Evolutionary conservation across 1,140 invertebrate genomes (phyloP).

Genomic region (Drosophila lacertosa): DNA sequence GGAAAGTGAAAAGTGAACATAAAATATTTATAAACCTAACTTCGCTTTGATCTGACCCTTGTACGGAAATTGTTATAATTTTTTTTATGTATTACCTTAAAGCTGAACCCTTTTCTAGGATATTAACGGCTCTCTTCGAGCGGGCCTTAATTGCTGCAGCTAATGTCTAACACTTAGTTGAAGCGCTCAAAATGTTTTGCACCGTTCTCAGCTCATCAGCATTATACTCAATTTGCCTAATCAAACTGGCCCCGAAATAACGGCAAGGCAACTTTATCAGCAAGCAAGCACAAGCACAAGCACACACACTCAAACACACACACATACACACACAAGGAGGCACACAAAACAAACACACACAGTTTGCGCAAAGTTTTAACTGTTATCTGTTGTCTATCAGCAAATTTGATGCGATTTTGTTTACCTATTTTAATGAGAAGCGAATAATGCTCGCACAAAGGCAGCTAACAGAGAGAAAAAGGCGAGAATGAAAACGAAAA

Average conservation of each 20-base stretch:
- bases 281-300: slow-evolving; percentile 11
- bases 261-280: slow-evolving; percentile 13
- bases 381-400: slow-evolving; percentile 80
- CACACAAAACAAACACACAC: slow-evolving; percentile 3
- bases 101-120: slow-evolving; percentile 25
- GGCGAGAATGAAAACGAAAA: slow-evolving; percentile 46
- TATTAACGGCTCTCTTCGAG: slow-evolving; percentile 13
- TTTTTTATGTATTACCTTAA: not conserved
- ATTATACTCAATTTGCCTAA: slow-evolving; percentile 70
- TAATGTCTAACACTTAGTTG: slow-evolving; percentile 48
- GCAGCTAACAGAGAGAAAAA: slow-evolving; percentile 21
- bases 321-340: slow-evolving; percentile 5
- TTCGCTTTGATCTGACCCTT: not conserved
- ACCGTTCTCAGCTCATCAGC: slow-evolving; percentile 31
- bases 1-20: too few relatives aligned
- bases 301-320: slow-evolving; percentile 16
- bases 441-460: slow-evolving; percentile 67
- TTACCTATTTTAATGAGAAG: slow-evolving; percentile 81
- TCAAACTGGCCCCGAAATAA: slow-evolving; percentile 51
- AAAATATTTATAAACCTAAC: too few relatives aligned
- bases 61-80: not conserved
- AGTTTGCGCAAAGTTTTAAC: slow-evolving; percentile 77
- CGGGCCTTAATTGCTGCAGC: slow-evolving; percentile 50
- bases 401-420: slow-evolving; percentile 80
- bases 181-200: slow-evolving; percentile 31